phyloP scores from a whole-genome alignment of 2,888 invertebrate species.

The Serripes groenlandicus region DNA sequence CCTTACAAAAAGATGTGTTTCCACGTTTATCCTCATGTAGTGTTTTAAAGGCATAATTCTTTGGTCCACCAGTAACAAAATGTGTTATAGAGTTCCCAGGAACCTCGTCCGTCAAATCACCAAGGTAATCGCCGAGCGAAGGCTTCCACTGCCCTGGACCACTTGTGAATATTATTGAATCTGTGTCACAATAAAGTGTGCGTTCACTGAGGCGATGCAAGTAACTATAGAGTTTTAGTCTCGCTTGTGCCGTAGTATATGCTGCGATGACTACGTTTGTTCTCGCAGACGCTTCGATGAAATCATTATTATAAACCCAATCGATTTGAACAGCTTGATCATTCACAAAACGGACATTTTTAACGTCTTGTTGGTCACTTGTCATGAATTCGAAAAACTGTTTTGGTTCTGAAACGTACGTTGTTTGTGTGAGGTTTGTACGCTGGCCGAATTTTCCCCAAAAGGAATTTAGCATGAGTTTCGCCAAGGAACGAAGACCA shows the following conservation, averaged over 20 bases:
- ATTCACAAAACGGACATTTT: constrained; percentile 28
- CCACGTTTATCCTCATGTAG: constrained; percentile 1
- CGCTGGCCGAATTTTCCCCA: constrained; percentile 60
- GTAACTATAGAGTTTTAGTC: constrained; percentile 40
- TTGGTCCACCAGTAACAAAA: constrained; percentile 58
- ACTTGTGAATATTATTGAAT: constrained; percentile 33
- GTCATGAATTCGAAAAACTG: constrained; percentile 43
- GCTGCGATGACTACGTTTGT: constrained; percentile 43
- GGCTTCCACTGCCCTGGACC: constrained; percentile 47
- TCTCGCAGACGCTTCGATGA: constrained; percentile 13
- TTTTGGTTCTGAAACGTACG: constrained; percentile 17
- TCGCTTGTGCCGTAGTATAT: constrained; percentile 56
- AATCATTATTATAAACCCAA: constrained; percentile 26
- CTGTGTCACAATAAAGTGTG: constrained; percentile 33
- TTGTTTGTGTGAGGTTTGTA: constrained; percentile 31
- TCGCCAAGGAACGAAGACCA: constrained; percentile 48
- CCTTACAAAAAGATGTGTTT: constrained; percentile 23
- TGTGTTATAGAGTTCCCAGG: constrained; percentile 10
- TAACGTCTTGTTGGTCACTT: constrained; percentile 37
- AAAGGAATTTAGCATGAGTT: constrained; percentile 54
- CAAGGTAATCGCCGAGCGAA: constrained; percentile 29
- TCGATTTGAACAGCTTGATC: constrained; percentile 29
- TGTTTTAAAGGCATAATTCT: constrained; percentile 26
- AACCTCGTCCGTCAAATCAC: not conserved
- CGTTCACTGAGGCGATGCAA: constrained; percentile 24